Base-by-base conservation (phyloP, 2,113 vertebrate genomes). In the Caracal caracal region DNA sequence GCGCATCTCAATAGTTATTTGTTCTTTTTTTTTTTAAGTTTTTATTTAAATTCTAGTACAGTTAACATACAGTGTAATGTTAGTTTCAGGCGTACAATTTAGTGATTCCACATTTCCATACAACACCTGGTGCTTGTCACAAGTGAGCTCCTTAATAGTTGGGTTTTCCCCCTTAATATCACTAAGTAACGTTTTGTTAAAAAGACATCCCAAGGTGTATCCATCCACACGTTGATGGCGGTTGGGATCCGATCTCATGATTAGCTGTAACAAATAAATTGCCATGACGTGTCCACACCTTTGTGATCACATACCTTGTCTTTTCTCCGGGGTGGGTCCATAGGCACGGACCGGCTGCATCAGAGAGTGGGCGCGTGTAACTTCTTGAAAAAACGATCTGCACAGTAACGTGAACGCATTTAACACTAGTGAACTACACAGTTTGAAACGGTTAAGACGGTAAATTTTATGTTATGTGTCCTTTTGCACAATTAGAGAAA, bases 161-260 rank as follows among this genome's bases (percentile, higher is more conserved):
- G 40, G 24, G 24, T 47, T 13, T 76, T 47, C 19, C 22, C 19
- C 15, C 30, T 30, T 35, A 28, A 22, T 30, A 0, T 37, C 11
- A 3, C 51, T 28, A 2, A 35, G 30, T 30, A 8, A 9, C 2
- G 10, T 66, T 49, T 40, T 75, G 6, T 1, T 9, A 37, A 4
- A 2, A 3, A 1, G 49, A 16, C 1, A 3, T 2, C 0, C 33
- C 51, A 10, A 0, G 5, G 22, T 71, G 17, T 16, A 47, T 9
- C 65, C 75, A 16, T 20, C 4, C 51, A 11, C 3, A 0, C 33
- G 24, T 17, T 26, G 40, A n/a, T 2, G n/a, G 26, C 0, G 0
- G 6, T 51, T 26, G 9, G 51, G 33, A 6, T 37, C 26, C 2
- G 16, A 10, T 15, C 40, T 28, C 43, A 12, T 10, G 30, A 22